Percentiles rank a stretch among this genome's conserved stretches.
Evolutionary conservation across 2,113 vertebrate species (phyloP).

Genomic region (Mustela nigripes): DNA sequence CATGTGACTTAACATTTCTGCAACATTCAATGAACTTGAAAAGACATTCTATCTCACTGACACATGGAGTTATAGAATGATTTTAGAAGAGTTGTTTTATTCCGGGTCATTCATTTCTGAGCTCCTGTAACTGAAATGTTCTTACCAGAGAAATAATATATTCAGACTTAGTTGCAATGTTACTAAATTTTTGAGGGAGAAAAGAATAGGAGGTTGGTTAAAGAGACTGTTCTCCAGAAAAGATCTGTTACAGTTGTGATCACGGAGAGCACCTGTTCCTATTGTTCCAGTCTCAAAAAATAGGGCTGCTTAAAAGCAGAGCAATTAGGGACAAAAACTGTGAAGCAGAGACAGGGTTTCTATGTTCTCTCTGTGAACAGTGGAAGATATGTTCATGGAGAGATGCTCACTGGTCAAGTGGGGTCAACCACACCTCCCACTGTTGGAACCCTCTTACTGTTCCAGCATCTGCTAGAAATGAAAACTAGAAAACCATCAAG

Average conservation of each 20-base stretch:
- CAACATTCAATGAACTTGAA: not conserved
- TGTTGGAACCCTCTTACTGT: slow-evolving; percentile 81
- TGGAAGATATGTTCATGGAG: slow-evolving; percentile 45
- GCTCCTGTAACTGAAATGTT: not conserved
- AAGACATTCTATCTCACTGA: not conserved
- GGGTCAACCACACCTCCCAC: slow-evolving; percentile 81
- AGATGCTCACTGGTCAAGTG: slow-evolving; percentile 81
- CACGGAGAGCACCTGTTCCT: slow-evolving; percentile 16
- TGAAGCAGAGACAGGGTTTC: slow-evolving; percentile 53
- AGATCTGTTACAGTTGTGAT: slow-evolving; percentile 32
- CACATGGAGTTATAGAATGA: not conserved
- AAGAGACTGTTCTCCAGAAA: slow-evolving; percentile 51
- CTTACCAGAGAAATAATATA: not conserved
- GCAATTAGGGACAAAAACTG: slow-evolving; percentile 71
- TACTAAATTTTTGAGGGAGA: slow-evolving; percentile 26
- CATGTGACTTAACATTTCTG: not conserved
- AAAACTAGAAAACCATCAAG: slow-evolving; percentile 85
- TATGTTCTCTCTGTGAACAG: slow-evolving; percentile 71
- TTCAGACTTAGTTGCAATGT: not conserved
- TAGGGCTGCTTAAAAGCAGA: slow-evolving; percentile 30
- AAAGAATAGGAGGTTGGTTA: not conserved
- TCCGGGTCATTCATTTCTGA: not conserved
- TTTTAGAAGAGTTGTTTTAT: not conserved
- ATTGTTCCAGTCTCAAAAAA: slow-evolving; percentile 26
- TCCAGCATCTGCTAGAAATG: slow-evolving; percentile 83